Evolutionary conservation across 2,113 vertebrate genomes (phyloP).

Genomic region (Gobius niger): DNA sequence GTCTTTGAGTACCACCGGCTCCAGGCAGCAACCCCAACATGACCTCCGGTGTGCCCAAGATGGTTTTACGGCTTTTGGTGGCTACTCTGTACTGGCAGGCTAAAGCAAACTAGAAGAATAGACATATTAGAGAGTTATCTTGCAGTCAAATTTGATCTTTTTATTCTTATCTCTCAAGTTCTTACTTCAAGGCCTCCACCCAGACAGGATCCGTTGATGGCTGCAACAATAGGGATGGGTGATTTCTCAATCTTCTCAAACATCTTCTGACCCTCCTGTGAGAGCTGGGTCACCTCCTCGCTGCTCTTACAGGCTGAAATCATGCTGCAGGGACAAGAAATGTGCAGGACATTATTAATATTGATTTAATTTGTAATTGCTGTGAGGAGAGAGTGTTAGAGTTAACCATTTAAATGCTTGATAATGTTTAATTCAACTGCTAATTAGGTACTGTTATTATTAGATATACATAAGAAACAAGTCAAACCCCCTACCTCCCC

Average conservation of each 20-base stretch:
- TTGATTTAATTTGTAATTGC: too few relatives aligned
- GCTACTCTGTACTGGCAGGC: conserved; percentile 86
- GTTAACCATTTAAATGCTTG: too few relatives aligned
- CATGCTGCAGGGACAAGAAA: conserved; percentile 73
- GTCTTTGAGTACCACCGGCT: conserved; percentile 86
- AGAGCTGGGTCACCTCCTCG: conserved; percentile 79
- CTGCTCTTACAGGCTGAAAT: conserved; percentile 76
- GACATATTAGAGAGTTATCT: not conserved
- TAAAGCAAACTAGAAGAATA: conserved; percentile 79
- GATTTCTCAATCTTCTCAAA: conserved; percentile 83
- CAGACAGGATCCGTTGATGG: conserved; percentile 85
- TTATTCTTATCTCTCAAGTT: not conserved
- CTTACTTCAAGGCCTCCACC: conserved; percentile 86
- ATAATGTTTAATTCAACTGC: too few relatives aligned
- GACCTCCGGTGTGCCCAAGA: conserved; percentile 83
- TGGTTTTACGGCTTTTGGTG: conserved; percentile 83
- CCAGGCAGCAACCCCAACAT: conserved; percentile 85
- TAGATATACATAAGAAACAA: too few relatives aligned
- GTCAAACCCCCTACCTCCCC: too few relatives aligned
- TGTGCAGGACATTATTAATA: not conserved
- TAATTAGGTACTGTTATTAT: too few relatives aligned
- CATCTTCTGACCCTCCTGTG: conserved; percentile 82
- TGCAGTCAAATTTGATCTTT: not conserved
- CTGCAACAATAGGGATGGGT: conserved; percentile 82
- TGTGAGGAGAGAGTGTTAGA: too few relatives aligned